Evolutionary conservation across 2,888 invertebrate genomes (phyloP), one percentile per base, ranked within the genome.

Genomic region (Zootermopsis nevadensis): DNA sequence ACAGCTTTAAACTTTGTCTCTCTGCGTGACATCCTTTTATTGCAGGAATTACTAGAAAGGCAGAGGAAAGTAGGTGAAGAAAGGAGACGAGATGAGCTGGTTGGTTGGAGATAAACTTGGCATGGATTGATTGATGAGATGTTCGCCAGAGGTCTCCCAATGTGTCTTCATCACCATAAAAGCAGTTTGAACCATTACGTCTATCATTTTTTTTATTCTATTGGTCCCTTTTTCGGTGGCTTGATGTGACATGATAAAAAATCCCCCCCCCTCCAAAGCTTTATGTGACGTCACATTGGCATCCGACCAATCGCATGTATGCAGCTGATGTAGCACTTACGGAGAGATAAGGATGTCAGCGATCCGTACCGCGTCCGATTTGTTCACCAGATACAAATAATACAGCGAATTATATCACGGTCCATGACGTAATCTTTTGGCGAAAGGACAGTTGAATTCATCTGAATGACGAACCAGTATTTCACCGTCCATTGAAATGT

Each of bases 91-190:
- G 60, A 27, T 60, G 60, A n/a, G n/a, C n/a, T 8, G 60, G 60
- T 60, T 60, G 48, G 60, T 60, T n/a, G 60, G 60, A 60, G 60
- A 60, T 60, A n/a, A 27, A 60, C 60, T n/a, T 60, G 60, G 60
- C 60, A 60, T 60, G 60, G 60, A 60, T 60, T 60, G 60, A 60
- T 60, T 60, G 60, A 60, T 60, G 60, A 60, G 60, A 27, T 60
- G 60, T 60, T 60, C 60, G 60, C 27, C 60, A 60, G 27, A 60
- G 60, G 60, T 60, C 60, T 60, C 60, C 60, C 48, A 48, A 48
- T 48, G 19, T 48, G 19, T 48, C 48, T 27, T 60, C 60, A 27
- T 27, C 60, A 60, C 60, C 60, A 27, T 60, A 60, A 60, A 60
- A n/a, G 27, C 60, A n/a, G 60, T 60, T 60, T 60, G 60, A 27